phyloP scores from a whole-genome alignment of 2,888 invertebrate species.

The Beris chalybata region DNA sequence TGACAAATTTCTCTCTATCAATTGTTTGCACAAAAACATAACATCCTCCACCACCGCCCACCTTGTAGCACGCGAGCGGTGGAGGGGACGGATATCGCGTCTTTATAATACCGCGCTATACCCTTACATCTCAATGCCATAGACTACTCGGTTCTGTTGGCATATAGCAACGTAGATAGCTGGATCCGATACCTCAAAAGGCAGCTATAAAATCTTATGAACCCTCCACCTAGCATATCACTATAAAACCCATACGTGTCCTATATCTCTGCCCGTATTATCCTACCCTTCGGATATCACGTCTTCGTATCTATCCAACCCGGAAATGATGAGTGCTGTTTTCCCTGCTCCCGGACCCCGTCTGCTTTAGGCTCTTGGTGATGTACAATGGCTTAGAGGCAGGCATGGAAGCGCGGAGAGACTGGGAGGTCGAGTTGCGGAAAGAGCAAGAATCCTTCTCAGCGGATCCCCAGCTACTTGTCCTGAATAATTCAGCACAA shows the following conservation, averaged over 20 bases:
- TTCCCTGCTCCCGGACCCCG: neutral
- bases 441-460: constrained; percentile 35
- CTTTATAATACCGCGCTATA: too few species aligned
- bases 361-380: neutral
- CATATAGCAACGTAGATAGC: too few species aligned
- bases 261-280: constrained; percentile 1
- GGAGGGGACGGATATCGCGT: too few species aligned
- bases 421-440: constrained; percentile 4
- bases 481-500: constrained; percentile 35
- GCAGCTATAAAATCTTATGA: constrained; percentile 8
- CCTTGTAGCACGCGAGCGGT: neutral
- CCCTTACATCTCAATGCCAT: too few species aligned
- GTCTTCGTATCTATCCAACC: constrained; percentile 34
- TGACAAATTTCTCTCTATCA: constrained; percentile 16
- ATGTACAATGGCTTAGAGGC: constrained; percentile 4
- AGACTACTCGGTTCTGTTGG: too few species aligned
- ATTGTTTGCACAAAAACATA: constrained; percentile 8
- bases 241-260: constrained; percentile 17
- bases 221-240: neutral
- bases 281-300: constrained; percentile 30
- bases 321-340: constrained; percentile 32
- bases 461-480: constrained; percentile 31
- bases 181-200: neutral
- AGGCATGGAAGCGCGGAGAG: neutral
- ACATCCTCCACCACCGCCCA: neutral